Base-by-base conservation (phyloP, 1,140 invertebrate genomes). In the Heliothis virescens region DNA sequence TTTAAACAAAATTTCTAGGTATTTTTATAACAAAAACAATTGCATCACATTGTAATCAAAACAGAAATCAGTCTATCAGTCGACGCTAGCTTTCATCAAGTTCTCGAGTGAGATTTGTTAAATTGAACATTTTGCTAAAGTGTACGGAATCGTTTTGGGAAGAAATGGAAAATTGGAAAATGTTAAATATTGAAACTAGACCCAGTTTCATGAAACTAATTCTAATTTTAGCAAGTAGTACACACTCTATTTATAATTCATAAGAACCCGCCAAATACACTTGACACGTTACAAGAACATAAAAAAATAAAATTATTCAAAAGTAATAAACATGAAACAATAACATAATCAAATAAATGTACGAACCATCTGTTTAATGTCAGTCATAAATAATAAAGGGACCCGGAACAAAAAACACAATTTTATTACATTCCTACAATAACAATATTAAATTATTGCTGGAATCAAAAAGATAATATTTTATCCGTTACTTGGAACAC, bases 11-110 rank as follows among this genome's bases (percentile, higher is more conserved):
- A 62, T 50, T 77, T 77, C 74, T 41, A 21, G 60, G 21, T 77
- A 77, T 77, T 77, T 77, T 67, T 62, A 77, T 53, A 77, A 77
- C 74, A 62, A 65, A 77, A 77, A 77, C 74, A 65, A 65, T 63
- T 67, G 50, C 60, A 77, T 65, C 62, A 77, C 74, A 65, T 65
- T 53, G 48, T 18, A 65, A 77, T 77, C 21, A 67, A 77, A 77
- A 67, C 62, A 77, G 21, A 65, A 67, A 41, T 65, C 60, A 52
- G 34, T 48, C 57, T 41, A 57, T 50, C 73, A 52, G 55, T 75
- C 73, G 21, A 63, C 73, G 55, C 41, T 1, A 48, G 16, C 59
- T 75, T 75, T 75, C 73, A 75, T 62, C 57, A 75, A 59, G 7
- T 59, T 47, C 41, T 15, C 29, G 53, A 29, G 18, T 4, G 26